A percentile compares a stretch with the other conserved stretches of the same genome.
Conservation (phyloP, 2,888 invertebrate genomes). For the Stenoptilia bipunctidactyla region DNA sequence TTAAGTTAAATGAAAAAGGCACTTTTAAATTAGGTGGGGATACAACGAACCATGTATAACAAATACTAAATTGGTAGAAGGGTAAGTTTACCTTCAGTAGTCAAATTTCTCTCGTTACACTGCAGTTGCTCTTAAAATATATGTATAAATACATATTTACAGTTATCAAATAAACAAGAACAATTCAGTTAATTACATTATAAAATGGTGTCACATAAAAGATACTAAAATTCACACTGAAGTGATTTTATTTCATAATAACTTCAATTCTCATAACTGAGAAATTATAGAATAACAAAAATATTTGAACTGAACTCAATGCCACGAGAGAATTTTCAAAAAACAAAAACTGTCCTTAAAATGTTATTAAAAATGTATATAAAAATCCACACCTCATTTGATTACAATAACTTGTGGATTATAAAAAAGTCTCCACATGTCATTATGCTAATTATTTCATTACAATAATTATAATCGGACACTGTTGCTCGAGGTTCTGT, state of each 20-base stretch:
- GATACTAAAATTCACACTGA: slow-evolving; percentile 4
- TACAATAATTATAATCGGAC: slow-evolving; percentile 22
- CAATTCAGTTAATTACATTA: slow-evolving; percentile 1
- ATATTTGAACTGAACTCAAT: slow-evolving; percentile 33
- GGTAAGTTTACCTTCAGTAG: slow-evolving; percentile 34
- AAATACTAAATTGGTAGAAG: slow-evolving; percentile 7
- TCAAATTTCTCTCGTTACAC: slow-evolving; percentile 63
- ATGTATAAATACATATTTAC: neutral
- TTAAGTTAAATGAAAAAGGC: slow-evolving; percentile 45
- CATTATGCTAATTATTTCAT: slow-evolving; percentile 29
- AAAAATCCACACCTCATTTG: slow-evolving; percentile 62
- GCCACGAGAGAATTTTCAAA: slow-evolving; percentile 57
- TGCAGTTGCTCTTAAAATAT: slow-evolving; percentile 56
- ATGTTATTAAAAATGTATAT: slow-evolving; percentile 56
- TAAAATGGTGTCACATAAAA: slow-evolving; percentile 4
- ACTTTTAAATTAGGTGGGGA: slow-evolving; percentile 60
- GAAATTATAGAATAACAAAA: slow-evolving; percentile 13
- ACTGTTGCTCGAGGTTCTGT: slow-evolving; percentile 35
- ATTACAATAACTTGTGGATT: slow-evolving; percentile 53
- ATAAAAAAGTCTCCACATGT: slow-evolving; percentile 51
- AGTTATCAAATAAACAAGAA: neutral
- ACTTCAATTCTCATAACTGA: slow-evolving; percentile 12
- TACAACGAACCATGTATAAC: slow-evolving; percentile 36
- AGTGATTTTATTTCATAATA: neutral
- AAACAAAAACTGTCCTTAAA: slow-evolving; percentile 36